Conservation (phyloP, 37 sponge, comb jelly and placozoan genomes). For the Diacarnus erythraeanus region DNA sequence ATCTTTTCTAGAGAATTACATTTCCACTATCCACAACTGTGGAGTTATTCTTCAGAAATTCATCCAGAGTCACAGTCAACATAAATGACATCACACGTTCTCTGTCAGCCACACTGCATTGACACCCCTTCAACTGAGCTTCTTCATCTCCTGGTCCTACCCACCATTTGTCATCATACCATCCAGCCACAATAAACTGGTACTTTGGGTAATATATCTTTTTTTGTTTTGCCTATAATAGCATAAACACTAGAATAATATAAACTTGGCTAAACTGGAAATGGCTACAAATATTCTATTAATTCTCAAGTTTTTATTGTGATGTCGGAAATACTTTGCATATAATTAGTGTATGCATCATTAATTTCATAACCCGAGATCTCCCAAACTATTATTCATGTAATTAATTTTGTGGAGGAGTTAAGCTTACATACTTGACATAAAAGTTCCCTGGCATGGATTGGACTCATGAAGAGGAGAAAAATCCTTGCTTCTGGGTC, state of each 20-base stretch:
- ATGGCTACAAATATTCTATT: too few relatives aligned
- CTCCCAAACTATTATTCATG: too few relatives aligned
- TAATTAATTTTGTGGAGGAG: background rate
- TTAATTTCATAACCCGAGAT: too few relatives aligned
- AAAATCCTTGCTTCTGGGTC: background rate
- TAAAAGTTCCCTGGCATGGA: background rate
- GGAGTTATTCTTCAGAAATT: background rate
- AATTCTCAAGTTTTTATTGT: too few relatives aligned
- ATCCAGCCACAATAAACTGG: slow-evolving; percentile 30
- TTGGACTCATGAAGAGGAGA: background rate
- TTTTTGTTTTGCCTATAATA: slow-evolving; percentile 21
- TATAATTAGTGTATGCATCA: too few relatives aligned
- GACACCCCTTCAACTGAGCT: background rate
- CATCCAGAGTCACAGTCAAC: slow-evolving; percentile 4
- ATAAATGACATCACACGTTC: background rate
- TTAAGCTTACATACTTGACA: background rate
- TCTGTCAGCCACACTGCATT: slow-evolving; percentile 1
- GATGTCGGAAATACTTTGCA: too few relatives aligned
- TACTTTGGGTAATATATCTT: slow-evolving; percentile 22
- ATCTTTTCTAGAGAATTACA: too few relatives aligned
- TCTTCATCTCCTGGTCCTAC: background rate
- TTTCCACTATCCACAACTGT: slow-evolving; percentile 7
- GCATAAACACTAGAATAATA: background rate
- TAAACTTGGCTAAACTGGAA: background rate
- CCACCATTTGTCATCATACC: slow-evolving; percentile 37